Evolutionary conservation across 2,113 vertebrate species (phyloP).

Genomic region (Candoia aspera): DNA sequence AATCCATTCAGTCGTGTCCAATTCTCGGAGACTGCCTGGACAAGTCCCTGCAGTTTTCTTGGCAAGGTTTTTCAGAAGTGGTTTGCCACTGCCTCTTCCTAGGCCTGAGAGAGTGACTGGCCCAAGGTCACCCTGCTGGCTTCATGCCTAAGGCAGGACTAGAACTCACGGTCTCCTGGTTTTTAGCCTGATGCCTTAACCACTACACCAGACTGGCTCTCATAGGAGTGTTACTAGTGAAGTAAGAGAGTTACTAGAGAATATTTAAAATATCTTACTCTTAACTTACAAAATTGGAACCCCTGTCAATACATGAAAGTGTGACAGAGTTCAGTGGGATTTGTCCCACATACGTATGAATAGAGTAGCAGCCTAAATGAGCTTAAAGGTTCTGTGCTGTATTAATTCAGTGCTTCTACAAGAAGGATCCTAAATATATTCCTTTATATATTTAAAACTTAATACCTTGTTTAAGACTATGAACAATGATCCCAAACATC

Average conservation of each 20-base stretch:
- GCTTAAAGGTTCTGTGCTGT: background rate
- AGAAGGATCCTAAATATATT: background rate
- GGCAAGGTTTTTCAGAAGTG: no score
- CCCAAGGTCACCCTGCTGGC: no score
- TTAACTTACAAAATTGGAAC: background rate
- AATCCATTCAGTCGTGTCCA: no score
- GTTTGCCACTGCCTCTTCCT: no score
- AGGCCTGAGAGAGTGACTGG: no score
- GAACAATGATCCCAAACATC: background rate
- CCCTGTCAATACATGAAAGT: background rate
- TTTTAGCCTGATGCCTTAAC: no score
- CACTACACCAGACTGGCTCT: no score
- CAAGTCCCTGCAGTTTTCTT: no score
- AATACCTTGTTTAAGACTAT: background rate
- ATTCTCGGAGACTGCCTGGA: no score
- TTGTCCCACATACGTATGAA: background rate
- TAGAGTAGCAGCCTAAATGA: background rate
- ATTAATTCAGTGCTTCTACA: background rate
- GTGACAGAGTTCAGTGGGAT: background rate
- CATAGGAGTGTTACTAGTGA: no score
- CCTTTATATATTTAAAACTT: background rate
- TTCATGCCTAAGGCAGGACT: no score
- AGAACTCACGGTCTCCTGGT: no score
- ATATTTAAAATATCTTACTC: background rate
- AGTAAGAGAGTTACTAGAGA: background rate